Evolutionary conservation across 2,113 vertebrate genomes (phyloP).

Genomic region (Alectura lathami): DNA sequence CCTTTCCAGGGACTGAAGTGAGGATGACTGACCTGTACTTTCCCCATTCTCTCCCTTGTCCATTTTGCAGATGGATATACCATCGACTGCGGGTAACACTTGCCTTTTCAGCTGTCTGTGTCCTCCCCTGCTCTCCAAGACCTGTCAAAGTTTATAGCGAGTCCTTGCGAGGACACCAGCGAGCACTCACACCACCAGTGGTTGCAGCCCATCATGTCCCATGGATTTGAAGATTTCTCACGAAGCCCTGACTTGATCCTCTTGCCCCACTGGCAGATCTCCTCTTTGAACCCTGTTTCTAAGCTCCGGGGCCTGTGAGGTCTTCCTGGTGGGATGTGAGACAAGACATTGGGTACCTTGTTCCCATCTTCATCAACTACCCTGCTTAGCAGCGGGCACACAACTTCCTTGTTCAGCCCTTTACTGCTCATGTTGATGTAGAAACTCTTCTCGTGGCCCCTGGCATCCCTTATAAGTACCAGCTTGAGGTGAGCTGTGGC

Average conservation of each 20-base stretch:
- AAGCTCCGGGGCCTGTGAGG: neutral
- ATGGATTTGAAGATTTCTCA: neutral
- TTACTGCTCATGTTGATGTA: neutral
- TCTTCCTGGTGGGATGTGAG: neutral
- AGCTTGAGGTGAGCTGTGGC: neutral
- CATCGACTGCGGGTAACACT: fast-evolving
- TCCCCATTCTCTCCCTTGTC: neutral
- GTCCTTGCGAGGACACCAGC: neutral
- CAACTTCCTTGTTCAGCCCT: neutral
- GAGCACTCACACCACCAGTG: neutral
- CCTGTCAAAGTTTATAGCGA: neutral
- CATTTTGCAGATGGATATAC: neutral
- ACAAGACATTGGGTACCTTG: neutral
- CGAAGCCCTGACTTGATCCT: neutral
- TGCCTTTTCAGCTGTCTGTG: neutral
- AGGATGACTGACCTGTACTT: neutral
- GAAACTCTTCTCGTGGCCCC: neutral
- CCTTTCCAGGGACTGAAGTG: neutral
- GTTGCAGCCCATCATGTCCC: neutral
- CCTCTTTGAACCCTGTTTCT: neutral
- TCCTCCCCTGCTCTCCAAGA: neutral
- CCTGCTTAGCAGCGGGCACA: neutral
- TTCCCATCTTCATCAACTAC: neutral
- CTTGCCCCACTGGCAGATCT: neutral
- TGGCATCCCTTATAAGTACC: neutral